phyloP scores from a whole-genome alignment of 2,888 invertebrate genomes.

The Nemurella pictetii region DNA sequence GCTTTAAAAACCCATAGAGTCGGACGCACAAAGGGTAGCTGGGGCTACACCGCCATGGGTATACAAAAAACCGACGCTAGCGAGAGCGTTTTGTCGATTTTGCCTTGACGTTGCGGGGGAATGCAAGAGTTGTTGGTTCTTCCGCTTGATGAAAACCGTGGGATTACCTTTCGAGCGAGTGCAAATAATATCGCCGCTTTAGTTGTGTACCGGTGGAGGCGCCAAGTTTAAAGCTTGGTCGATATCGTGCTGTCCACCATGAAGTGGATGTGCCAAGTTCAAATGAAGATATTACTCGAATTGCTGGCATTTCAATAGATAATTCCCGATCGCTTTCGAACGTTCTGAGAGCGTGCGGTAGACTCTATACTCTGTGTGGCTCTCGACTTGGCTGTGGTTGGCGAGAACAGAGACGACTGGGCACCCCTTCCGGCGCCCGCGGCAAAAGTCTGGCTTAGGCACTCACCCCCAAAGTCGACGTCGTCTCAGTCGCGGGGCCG shows the following conservation, averaged over 20 bases:
- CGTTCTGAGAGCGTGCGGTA: no score
- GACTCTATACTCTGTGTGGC: no score
- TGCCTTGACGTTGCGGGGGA: background rate
- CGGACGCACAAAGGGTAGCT: background rate
- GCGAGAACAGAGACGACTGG: no score
- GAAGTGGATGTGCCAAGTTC: no score
- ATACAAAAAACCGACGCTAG: background rate
- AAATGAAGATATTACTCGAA: no score
- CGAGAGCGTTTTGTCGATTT: background rate
- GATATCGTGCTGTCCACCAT: no score
- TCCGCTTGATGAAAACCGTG: background rate
- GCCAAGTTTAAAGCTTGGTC: background rate
- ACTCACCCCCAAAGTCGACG: background rate
- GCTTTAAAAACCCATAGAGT: constrained; percentile 15
- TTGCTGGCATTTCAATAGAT: no score
- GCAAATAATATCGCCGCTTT: background rate
- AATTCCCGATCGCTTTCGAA: no score
- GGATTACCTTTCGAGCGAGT: background rate
- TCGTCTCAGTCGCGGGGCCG: background rate
- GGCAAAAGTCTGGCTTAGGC: background rate
- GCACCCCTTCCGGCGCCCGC: background rate
- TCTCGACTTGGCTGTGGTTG: no score
- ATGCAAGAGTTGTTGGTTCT: background rate
- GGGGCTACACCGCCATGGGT: background rate
- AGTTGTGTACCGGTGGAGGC: background rate